A percentile compares a stretch with the other conserved stretches of the same genome.
Conservation (phyloP, 2,113 vertebrate species). For the Naja naja region DNA sequence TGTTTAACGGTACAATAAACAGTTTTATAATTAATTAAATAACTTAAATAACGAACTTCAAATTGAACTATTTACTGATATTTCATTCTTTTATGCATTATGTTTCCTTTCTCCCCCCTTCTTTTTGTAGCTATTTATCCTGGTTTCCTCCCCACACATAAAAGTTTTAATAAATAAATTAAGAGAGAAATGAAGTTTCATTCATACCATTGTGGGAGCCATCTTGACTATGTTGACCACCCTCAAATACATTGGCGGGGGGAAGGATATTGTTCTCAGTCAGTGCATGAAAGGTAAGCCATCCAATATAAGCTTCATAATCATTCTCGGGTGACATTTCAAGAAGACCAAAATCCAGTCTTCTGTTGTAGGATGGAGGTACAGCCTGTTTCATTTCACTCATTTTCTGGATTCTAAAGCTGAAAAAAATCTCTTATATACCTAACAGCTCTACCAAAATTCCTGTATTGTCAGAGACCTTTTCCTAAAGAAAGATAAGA, state of each 20-base stretch:
- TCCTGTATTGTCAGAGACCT: conserved; percentile 14
- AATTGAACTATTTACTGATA: background rate
- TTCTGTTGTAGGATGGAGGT: background rate
- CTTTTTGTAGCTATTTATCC: background rate
- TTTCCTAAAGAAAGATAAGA: conserved; percentile 52
- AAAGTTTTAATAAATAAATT: background rate
- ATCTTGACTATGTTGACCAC: background rate
- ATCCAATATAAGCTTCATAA: background rate
- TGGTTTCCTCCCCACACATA: background rate
- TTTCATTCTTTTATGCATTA: background rate
- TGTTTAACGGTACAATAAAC: background rate
- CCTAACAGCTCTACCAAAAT: background rate
- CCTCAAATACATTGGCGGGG: background rate
- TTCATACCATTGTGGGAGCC: background rate
- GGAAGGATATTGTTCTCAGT: background rate
- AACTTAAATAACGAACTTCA: background rate
- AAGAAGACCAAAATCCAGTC: background rate
- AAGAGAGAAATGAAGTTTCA: background rate
- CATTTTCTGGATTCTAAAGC: background rate
- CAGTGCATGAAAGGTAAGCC: background rate
- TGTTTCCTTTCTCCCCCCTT: background rate
- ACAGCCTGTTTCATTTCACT: background rate
- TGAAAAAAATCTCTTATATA: background rate
- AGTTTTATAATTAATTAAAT: background rate
- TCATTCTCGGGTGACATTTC: background rate